Evolutionary conservation across 1,140 invertebrate species (phyloP).

Genomic region (Cydia strobilella): DNA sequence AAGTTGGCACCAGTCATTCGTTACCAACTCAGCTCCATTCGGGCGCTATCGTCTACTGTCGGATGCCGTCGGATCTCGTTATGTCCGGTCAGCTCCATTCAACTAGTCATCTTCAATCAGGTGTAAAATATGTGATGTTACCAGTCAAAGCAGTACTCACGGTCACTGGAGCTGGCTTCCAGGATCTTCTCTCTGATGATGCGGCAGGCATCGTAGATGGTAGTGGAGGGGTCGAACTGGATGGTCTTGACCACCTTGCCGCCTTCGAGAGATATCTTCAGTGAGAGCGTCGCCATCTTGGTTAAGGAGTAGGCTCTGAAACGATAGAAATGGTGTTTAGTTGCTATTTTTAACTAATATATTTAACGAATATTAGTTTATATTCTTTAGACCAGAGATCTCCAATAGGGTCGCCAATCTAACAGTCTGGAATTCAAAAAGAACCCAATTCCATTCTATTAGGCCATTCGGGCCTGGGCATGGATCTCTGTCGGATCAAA

Average conservation of each 20-base stretch:
- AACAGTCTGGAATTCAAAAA: too few relatives aligned
- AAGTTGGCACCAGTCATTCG: too few relatives aligned
- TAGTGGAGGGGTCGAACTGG: conserved; percentile 96
- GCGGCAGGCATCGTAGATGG: conserved; percentile 96
- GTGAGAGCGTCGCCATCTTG: conserved; percentile 89
- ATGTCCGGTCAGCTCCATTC: too few relatives aligned
- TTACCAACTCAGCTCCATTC: too few relatives aligned
- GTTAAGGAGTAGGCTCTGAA: conserved; percentile 60
- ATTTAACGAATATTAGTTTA: conserved; percentile 11
- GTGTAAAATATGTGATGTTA: too few relatives aligned
- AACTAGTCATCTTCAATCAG: too few relatives aligned
- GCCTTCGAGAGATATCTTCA: conserved; percentile 96
- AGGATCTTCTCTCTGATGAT: conserved; percentile 97
- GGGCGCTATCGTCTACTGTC: too few relatives aligned
- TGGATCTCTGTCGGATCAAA: too few relatives aligned
- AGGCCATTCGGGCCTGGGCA: too few relatives aligned
- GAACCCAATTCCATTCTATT: too few relatives aligned
- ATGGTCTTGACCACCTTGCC: conserved; percentile 98
- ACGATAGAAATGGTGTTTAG: conserved; percentile 19
- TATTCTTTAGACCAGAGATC: not conserved
- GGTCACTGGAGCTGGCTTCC: conserved; percentile 91
- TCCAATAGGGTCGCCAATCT: too few relatives aligned
- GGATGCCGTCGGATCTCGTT: too few relatives aligned
- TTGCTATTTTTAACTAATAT: conserved; percentile 15
- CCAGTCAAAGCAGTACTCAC: conserved; percentile 72